phyloP scores from a whole-genome alignment of 2,113 vertebrate species.

The Corydoras maculifer region DNA sequence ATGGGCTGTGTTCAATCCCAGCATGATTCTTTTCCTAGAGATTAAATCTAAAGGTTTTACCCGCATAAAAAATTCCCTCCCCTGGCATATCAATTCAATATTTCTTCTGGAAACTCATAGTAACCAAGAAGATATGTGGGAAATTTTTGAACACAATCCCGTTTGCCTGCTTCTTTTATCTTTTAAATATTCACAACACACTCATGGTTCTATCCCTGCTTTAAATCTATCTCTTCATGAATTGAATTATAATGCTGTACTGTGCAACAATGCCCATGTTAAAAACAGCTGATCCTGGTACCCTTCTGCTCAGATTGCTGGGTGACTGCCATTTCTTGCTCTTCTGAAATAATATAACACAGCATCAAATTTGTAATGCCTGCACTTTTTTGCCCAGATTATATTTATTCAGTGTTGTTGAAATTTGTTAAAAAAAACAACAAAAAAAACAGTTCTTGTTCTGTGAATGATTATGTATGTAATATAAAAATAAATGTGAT shows the following conservation, averaged over 20 bases:
- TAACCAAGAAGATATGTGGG: constrained; percentile 9
- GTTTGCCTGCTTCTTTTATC: constrained; percentile 39
- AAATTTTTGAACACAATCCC: constrained; percentile 9
- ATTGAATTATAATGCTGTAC: constrained; percentile 70
- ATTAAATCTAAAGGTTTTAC: background rate
- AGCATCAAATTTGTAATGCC: no score
- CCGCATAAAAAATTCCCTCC: background rate
- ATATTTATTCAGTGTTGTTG: no score
- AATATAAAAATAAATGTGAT: no score
- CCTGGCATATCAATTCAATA: constrained; percentile 5
- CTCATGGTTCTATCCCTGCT: constrained; percentile 59
- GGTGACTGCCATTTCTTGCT: no score
- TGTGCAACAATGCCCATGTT: constrained; percentile 39
- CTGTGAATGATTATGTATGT: no score
- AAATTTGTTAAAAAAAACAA: no score
- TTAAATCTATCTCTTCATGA: constrained; percentile 64
- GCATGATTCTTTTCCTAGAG: background rate
- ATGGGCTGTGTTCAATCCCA: background rate
- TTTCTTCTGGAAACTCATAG: constrained; percentile 1
- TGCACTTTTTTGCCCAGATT: no score
- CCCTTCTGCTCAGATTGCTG: no score
- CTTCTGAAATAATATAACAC: no score
- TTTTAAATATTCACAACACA: constrained; percentile 59
- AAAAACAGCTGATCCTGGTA: no score
- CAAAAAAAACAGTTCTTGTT: no score